A percentile compares a stretch with the other conserved stretches of the same genome.
phyloP scores from a whole-genome alignment of 2,888 invertebrate genomes.

The Yponomeuta plumbellus region DNA sequence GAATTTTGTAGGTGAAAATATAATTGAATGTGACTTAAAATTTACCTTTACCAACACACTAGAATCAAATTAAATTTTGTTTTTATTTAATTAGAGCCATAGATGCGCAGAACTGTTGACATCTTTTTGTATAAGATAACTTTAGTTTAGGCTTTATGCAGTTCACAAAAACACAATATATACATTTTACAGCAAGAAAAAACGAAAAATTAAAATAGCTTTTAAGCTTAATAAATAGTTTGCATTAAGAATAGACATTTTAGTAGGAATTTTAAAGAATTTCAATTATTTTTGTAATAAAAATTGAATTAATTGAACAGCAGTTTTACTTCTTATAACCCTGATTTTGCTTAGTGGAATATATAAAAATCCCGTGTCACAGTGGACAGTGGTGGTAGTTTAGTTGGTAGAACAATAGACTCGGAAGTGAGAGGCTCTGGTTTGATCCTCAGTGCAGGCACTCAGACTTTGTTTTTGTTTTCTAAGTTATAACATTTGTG shows the following conservation, averaged over 20 bases:
- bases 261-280: slow-evolving; percentile 37
- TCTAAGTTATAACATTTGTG: no score
- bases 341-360: not conserved
- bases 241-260: slow-evolving; percentile 46
- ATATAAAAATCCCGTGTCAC: no score
- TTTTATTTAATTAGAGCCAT: no score
- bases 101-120: no score
- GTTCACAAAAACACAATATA: no score
- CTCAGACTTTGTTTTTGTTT: no score
- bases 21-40: not conserved
- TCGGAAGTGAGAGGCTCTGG: no score
- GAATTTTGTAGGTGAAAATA: not conserved
- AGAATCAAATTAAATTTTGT: not conserved
- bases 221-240: slow-evolving; percentile 60
- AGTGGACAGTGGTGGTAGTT: no score
- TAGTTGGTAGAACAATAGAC: no score
- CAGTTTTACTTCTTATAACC: slow-evolving; percentile 30
- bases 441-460: no score
- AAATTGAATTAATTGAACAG: slow-evolving; percentile 30
- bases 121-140: no score
- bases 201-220: slow-evolving; percentile 18
- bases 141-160: no score
- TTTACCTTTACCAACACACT: not conserved
- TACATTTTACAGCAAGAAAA: not conserved
- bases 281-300: slow-evolving; percentile 73